A percentile compares a stretch with the other conserved stretches of the same genome.
Conservation (phyloP, 2,888 invertebrate species). For the Dorcus hopei region DNA sequence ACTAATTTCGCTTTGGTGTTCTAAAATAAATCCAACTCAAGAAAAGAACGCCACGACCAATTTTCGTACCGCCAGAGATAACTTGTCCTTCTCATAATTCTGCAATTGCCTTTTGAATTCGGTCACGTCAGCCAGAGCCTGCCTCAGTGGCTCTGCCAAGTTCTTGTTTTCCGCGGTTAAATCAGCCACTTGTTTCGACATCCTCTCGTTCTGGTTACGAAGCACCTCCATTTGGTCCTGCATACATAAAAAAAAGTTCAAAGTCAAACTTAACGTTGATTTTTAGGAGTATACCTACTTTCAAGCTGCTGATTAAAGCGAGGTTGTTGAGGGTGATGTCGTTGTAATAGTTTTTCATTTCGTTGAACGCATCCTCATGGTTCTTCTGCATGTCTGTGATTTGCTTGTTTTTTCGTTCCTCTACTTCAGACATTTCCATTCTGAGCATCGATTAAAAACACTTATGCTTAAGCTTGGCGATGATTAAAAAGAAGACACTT, state of each 20-base stretch:
- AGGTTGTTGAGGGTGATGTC: constrained; percentile 92
- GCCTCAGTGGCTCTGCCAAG: constrained; percentile 68
- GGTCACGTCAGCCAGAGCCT: constrained; percentile 66
- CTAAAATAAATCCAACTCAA: constrained; percentile 41
- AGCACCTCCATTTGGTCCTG: constrained; percentile 72
- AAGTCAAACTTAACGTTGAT: not conserved
- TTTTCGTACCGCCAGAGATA: constrained; percentile 56
- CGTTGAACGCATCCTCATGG: constrained; percentile 81
- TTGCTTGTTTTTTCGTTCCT: constrained; percentile 88
- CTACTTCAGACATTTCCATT: constrained; percentile 84
- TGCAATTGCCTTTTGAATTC: constrained; percentile 73
- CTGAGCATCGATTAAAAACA: constrained; percentile 38
- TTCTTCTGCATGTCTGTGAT: constrained; percentile 74
- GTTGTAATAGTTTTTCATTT: constrained; percentile 93
- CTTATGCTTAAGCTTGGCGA: no score
- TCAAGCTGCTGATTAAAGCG: constrained; percentile 84
- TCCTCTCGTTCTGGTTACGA: constrained; percentile 75
- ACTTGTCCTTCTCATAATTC: constrained; percentile 85
- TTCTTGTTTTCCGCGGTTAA: constrained; percentile 70
- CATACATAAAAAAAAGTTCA: constrained; percentile 4
- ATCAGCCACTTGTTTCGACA: constrained; percentile 65
- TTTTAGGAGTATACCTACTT: constrained; percentile 51
- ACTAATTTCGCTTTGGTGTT: constrained; percentile 55
- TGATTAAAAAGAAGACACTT: constrained; percentile 11
- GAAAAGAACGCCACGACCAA: not conserved